Evolutionary conservation across 2,888 invertebrate genomes (phyloP).

Genomic region (Pollenia labialis): DNA sequence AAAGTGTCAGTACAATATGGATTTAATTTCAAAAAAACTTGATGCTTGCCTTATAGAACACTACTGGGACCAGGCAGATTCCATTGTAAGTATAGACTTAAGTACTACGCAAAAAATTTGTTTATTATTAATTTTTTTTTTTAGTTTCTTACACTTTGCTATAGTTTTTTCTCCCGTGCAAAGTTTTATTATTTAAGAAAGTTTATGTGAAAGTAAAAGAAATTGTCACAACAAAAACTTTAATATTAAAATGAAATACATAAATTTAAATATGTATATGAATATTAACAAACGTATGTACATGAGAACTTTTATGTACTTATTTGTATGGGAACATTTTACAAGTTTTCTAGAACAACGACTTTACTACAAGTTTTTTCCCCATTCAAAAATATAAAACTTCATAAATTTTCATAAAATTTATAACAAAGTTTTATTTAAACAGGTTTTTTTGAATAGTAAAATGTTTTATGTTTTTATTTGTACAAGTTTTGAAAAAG

Average conservation of each 20-base stretch:
- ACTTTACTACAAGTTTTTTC: neutral
- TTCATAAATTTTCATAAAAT: neutral
- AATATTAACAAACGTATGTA: neutral
- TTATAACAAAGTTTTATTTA: neutral
- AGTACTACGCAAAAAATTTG: slow-evolving; percentile 1
- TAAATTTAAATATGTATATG: slow-evolving; percentile 27
- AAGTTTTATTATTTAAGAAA: slow-evolving; percentile 28
- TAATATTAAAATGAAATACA: slow-evolving; percentile 51
- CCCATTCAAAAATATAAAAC: neutral
- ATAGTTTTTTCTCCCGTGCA: neutral
- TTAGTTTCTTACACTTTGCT: neutral
- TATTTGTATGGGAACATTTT: neutral
- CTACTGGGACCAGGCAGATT: no score
- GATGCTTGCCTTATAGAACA: no score
- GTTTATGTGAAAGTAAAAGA: slow-evolving; percentile 28
- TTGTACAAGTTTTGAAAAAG: no score
- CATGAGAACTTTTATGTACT: neutral
- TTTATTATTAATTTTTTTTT: neutral
- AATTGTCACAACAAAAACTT: slow-evolving; percentile 52
- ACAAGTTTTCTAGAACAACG: slow-evolving; percentile 25
- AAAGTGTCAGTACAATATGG: no score
- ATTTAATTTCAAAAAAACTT: no score
- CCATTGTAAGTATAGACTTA: neutral
- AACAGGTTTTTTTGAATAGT: neutral
- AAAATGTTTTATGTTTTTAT: no score